These are phyloP conservation scores for Epinephelus coioides DNA, from an alignment of 2,797 vertebrate species.

Conservation along the genomic window DNA sequence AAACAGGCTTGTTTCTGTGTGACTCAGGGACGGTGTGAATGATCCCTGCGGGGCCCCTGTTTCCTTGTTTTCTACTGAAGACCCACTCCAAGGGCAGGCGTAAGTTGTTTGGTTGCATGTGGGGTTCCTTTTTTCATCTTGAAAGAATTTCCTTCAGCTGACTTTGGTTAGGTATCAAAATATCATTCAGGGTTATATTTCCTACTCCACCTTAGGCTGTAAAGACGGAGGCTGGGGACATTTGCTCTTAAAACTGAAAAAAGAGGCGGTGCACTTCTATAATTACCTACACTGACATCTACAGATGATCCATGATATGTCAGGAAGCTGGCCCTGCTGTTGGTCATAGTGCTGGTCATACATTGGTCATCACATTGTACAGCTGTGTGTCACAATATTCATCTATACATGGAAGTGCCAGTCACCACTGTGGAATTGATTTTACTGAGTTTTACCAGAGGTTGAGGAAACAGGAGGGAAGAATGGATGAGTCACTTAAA, in stretches of 20 bases:
- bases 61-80: conserved; percentile 48
- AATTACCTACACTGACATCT: conserved; percentile 8
- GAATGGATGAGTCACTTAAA: conserved; percentile 68
- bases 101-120: conserved; percentile 26
- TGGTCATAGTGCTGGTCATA: conserved; percentile 39
- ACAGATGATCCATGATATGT: conserved; percentile 9
- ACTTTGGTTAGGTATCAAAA: conserved; percentile 42
- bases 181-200: conserved; percentile 19
- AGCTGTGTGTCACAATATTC: conserved; percentile 52
- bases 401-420: conserved; percentile 48
- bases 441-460: conserved; percentile 35
- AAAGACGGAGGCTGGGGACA: neutral
- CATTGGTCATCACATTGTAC: conserved; percentile 42
- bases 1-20: conserved; percentile 44
- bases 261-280: neutral
- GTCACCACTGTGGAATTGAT: conserved; percentile 57
- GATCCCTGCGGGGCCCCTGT: conserved; percentile 24
- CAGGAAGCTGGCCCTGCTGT: conserved; percentile 18
- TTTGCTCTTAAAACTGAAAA: conserved; percentile 31
- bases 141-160: conserved; percentile 29
- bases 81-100: conserved; percentile 25
- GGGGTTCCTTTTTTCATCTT: conserved; percentile 19
- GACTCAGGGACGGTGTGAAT: conserved; percentile 37
- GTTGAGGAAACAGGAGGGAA: conserved; percentile 39
- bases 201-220: neutral